Base-by-base conservation (phyloP, 2,888 invertebrate genomes). In the Hemithea aestivaria region DNA sequence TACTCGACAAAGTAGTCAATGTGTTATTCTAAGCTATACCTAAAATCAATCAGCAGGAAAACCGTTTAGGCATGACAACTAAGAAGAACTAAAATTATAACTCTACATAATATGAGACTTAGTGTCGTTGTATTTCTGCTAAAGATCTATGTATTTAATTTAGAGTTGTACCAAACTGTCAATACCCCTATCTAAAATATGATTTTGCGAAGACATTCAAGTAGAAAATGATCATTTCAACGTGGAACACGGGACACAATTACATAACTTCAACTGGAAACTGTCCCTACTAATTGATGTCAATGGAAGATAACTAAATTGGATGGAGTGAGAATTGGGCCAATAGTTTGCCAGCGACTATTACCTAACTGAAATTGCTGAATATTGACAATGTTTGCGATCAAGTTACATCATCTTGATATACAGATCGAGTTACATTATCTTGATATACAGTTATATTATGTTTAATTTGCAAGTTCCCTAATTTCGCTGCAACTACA, bases 251-350 rank as follows among this genome's bases (percentile, higher is more conserved):
- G 40, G 42, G 40, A 37, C 42, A 38, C 49, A 50, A 53, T 53
- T 50, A 53, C 46, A 44, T 48, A 48, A 50, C 53, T 52, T 39
- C 40, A 45, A 43, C 49, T 49, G 46, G 49, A 50, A 49, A 48
- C 53, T 50, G 53, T 50, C 50, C 42, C 37, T 50, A 40, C 46
- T 53, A 53, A 53, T 53, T 53, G 53, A 53, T 53, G 53, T 53
- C 53, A 53, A 48, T 50, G 46, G 53, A 53, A 53, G 53, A 53
- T 53, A 53, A 53, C 53, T 50, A 46, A 53, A 53, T 53, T 53
- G 53, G 50, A 48, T 50, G 48, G 53, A 48, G 53, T 53, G 53
- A 48, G 53, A 50, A 53, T 50, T 53, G 50, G 53, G 39, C 48
- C 49, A 50, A 46, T 53, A 53, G 50, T 53, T 51, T 28, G 44